Evolutionary conservation across 2,888 invertebrate species (phyloP).

Genomic region (Stramonita haemastoma): DNA sequence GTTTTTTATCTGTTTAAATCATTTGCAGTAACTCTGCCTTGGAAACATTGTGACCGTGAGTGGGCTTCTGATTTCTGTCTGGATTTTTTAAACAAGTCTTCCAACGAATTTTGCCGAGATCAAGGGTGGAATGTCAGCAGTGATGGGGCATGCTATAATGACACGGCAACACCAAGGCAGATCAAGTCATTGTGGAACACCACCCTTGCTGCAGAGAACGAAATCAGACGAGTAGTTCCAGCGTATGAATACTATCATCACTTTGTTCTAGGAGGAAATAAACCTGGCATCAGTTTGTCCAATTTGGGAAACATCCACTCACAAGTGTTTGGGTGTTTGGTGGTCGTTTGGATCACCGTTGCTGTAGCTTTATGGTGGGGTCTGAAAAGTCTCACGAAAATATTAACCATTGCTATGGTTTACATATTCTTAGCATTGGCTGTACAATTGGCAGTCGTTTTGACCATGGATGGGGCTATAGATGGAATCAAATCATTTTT

Average conservation of each 20-base stretch:
- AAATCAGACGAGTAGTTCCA: not conserved
- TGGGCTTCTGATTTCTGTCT: slow-evolving; percentile 13
- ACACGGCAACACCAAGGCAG: not conserved
- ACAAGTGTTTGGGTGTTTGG: not conserved
- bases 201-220: not conserved
- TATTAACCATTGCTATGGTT: not conserved
- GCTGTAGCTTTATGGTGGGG: not conserved
- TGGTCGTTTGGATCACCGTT: not conserved
- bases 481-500: too few species aligned
- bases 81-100: not conserved
- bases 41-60: not conserved
- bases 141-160: slow-evolving; percentile 19
- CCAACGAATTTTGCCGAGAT: not conserved
- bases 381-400: not conserved
- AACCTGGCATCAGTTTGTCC: not conserved
- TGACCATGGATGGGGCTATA: too few species aligned
- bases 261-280: not conserved
- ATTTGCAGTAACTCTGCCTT: not conserved
- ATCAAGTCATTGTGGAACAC: not conserved
- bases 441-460: too few species aligned
- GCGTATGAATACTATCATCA: not conserved
- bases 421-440: too few species aligned
- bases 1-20: not conserved
- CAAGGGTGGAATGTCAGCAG: not conserved
- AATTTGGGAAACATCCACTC: not conserved